Evolutionary conservation across 2,888 invertebrate genomes (phyloP).

Genomic region (Drosophila anceps): DNA sequence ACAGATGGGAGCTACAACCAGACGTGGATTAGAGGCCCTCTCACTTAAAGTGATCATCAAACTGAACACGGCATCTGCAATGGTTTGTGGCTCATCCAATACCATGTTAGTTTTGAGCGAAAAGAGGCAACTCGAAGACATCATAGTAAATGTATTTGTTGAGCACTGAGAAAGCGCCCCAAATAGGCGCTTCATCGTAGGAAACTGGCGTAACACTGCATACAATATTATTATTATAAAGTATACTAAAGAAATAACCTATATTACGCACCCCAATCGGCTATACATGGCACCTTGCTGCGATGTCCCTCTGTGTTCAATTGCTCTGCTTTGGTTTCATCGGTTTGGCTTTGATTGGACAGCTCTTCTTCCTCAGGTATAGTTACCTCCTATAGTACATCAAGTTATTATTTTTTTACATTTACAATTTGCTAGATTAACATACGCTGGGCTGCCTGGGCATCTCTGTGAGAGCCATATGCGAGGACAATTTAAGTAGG

Average conservation of each 20-base stretch:
- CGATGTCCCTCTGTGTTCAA: slow-evolving; percentile 86
- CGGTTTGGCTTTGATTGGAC: slow-evolving; percentile 89
- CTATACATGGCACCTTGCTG: slow-evolving; percentile 89
- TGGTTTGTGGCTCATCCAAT: slow-evolving; percentile 89
- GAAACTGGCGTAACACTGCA: slow-evolving; percentile 90
- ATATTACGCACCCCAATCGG: slow-evolving; percentile 88
- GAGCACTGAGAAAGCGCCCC: slow-evolving; percentile 92
- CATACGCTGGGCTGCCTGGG: slow-evolving; percentile 85
- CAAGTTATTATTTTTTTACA: neutral
- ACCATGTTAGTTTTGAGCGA: slow-evolving; percentile 81
- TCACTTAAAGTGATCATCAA: slow-evolving; percentile 91
- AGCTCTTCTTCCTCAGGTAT: slow-evolving; percentile 86
- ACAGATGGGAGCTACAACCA: slow-evolving; percentile 92
- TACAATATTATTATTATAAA: neutral
- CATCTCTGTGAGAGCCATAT: slow-evolving; percentile 88
- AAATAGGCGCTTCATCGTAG: slow-evolving; percentile 93
- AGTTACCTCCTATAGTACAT: slow-evolving; percentile 80
- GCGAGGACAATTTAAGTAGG: slow-evolving; percentile 89
- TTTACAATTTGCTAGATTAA: neutral
- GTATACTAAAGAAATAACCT: neutral
- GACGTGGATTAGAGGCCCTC: slow-evolving; percentile 90
- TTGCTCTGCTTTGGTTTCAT: slow-evolving; percentile 93
- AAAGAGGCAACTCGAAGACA: slow-evolving; percentile 86
- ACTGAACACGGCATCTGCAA: slow-evolving; percentile 95
- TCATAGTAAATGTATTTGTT: slow-evolving; percentile 89